Base-by-base conservation (phyloP, 2,888 invertebrate genomes). In the Acanthosepion esculentum region DNA sequence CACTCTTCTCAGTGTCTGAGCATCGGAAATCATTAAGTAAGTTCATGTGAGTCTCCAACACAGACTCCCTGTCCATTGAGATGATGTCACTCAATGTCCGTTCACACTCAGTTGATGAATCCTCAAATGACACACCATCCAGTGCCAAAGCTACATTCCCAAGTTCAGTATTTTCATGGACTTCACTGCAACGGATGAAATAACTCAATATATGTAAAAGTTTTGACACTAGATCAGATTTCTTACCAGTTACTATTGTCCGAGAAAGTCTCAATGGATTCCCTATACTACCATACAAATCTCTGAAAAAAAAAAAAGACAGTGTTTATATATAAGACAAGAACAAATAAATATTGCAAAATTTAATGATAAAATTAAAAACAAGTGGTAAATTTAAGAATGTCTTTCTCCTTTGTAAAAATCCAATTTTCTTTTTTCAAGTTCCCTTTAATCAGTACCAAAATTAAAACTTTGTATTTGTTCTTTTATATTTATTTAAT, bases 261-360 rank as follows among this genome's bases (percentile, higher is more conserved):
- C 98, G 98, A 0, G 98, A 98, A 91, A 98, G 98, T 97, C 98
- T 98, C 0, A 98, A 98, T 0, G 99, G 99, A 97, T 98, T 98
- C 4, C 98, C 99, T 92, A 98, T 98, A 94, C 98, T 98, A n/a
- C 99, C 99, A 97, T 98, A 98, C 53, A 99, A 98, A 97, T 99
- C 99, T 64, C 97, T 97, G 96, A 93, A n/a, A 92, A 33, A 15
- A n/a, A 93, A 92, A 50, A 92, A 48, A 48, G 12, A 64, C 8
- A 64, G 29, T n/a, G 15, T n/a, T n/a, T n/a, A 10, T n/a, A n/a
- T 29, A 29, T 3, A 78, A 78, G n/a, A 78, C 8, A 50, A 15
- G 50, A 3, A 50, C 15, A 15, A 50, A 50, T 50, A 15, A 3
- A 8, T 10, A n/a, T n/a, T 78, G 12, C 8, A 78, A 78, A 15